Evolutionary conservation across 2,888 invertebrate genomes (phyloP).

Genomic region (Eremobia ochroleuca): DNA sequence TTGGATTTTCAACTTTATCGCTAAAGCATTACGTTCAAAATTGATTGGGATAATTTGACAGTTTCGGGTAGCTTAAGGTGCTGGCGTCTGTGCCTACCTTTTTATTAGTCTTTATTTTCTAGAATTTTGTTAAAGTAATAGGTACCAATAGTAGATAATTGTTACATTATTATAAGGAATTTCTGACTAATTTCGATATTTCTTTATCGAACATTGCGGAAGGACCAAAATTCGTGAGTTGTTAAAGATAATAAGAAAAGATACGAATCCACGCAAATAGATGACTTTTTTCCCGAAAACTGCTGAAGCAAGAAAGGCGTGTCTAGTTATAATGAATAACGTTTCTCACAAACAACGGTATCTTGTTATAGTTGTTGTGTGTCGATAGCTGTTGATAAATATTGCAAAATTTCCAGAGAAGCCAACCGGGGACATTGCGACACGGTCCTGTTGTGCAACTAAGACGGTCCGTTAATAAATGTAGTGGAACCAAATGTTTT

Average conservation of each 20-base stretch:
- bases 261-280: background rate
- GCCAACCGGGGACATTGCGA: conserved; percentile 74
- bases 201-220: conserved; percentile 37
- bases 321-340: conserved; percentile 30
- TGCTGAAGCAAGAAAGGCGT: conserved; percentile 10
- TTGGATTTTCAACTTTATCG: too few species aligned
- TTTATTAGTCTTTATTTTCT: conserved; percentile 1
- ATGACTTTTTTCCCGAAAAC: conserved; percentile 32
- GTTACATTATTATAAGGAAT: background rate
- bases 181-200: conserved; percentile 21
- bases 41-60: too few species aligned
- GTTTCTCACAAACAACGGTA: conserved; percentile 53
- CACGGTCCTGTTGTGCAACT: conserved; percentile 78
- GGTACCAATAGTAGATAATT: conserved; percentile 18
- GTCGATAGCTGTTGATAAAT: conserved; percentile 64
- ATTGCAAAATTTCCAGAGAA: conserved; percentile 70
- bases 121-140: conserved; percentile 21
- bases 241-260: background rate
- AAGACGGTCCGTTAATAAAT: conserved; percentile 75
- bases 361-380: conserved; percentile 43
- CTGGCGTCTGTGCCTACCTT: background rate
- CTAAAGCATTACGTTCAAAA: too few species aligned
- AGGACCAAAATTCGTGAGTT: conserved; percentile 9
- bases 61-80: too few species aligned
- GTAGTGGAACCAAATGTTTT: conserved; percentile 76